Conservation (phyloP, 2,888 invertebrate species). For the Harpalus rubripes region DNA sequence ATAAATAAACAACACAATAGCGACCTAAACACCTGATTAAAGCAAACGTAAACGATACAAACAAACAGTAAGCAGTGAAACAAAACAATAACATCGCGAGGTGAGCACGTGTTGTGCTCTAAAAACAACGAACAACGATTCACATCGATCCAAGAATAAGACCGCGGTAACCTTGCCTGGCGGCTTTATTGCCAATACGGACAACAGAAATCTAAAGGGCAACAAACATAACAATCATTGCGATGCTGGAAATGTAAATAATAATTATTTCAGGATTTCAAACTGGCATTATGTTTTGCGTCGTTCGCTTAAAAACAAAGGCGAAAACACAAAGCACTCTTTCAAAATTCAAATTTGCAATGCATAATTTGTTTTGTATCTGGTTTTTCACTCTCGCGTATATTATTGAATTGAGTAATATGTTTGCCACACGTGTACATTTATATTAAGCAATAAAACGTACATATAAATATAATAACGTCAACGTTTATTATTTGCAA, state of each 20-base stretch:
- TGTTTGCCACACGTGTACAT: neutral
- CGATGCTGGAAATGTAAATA: slow-evolving; percentile 2
- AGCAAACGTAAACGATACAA: slow-evolving; percentile 27
- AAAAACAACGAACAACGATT: slow-evolving; percentile 8
- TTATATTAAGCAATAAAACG: neutral
- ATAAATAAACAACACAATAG: slow-evolving; percentile 42
- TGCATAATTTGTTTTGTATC: neutral
- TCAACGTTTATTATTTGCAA: too few relatives aligned
- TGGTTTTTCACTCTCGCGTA: neutral
- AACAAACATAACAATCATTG: neutral
- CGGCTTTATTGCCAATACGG: neutral
- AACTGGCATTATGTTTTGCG: neutral
- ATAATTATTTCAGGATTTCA: slow-evolving; percentile 1
- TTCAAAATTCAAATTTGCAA: neutral
- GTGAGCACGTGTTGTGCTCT: slow-evolving; percentile 34
- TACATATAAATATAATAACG: neutral
- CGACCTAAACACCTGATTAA: slow-evolving; percentile 52
- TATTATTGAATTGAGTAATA: slow-evolving; percentile 1
- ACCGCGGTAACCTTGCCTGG: slow-evolving; percentile 17
- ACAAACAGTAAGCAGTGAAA: slow-evolving; percentile 24
- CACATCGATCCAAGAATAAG: slow-evolving; percentile 28
- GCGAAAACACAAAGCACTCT: too few relatives aligned
- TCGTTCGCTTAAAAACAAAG: neutral
- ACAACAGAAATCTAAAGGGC: slow-evolving; percentile 9
- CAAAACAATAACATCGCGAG: slow-evolving; percentile 42